A percentile compares a stretch with the other conserved stretches of the same genome.
Conservation (phyloP, 2,797 vertebrate genomes). For the Premnoplex brunnescens region DNA sequence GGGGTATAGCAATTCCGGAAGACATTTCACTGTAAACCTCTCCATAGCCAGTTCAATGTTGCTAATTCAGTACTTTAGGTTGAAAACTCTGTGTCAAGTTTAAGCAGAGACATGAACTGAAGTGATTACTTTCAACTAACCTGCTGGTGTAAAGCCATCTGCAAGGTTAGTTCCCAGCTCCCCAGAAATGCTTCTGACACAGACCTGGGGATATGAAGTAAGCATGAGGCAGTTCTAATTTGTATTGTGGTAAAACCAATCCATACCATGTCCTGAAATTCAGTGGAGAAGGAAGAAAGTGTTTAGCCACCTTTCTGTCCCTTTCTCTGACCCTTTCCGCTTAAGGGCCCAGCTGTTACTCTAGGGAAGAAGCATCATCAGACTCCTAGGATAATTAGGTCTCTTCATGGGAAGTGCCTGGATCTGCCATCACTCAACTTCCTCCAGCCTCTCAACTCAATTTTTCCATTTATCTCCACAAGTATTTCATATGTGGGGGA, state of each 20-base stretch:
- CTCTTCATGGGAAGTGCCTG: not conserved
- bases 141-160: not conserved
- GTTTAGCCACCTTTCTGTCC: not conserved
- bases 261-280: not conserved
- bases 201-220: not conserved
- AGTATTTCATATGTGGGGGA: not conserved
- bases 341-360: not conserved
- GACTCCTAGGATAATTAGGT: not conserved
- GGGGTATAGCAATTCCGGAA: constrained; percentile 47
- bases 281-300: not conserved
- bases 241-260: not conserved
- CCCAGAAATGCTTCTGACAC: not conserved
- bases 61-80: not conserved
- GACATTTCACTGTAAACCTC: not conserved
- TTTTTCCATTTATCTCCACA: not conserved
- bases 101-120: not conserved
- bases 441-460: not conserved
- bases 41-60: not conserved
- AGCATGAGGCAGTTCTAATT: not conserved
- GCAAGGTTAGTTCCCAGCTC: not conserved
- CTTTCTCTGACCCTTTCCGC: not conserved
- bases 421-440: not conserved
- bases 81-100: not conserved
- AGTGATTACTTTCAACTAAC: not conserved
- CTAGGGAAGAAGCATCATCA: not conserved